These are phyloP conservation scores for Myathropa florea DNA, from an alignment of 2,888 invertebrate species.

Conservation along the genomic window DNA sequence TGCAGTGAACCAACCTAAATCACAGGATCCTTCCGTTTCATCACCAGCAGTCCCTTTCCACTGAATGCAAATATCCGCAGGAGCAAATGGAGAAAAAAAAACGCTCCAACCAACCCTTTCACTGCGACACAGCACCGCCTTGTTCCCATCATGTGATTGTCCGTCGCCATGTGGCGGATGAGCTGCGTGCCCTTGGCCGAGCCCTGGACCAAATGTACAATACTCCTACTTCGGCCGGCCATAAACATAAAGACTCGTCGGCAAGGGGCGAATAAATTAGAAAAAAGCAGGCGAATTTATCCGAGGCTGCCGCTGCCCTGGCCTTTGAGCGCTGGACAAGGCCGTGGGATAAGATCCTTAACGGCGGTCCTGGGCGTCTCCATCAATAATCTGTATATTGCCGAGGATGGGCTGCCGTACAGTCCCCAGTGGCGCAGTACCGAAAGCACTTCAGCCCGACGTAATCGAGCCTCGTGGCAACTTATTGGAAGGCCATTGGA, in stretches of 20 bases:
- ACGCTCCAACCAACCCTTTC: neutral
- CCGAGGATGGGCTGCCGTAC: neutral
- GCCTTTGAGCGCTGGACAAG: neutral
- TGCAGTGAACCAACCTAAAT: slow-evolving; percentile 19
- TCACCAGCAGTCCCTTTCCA: neutral
- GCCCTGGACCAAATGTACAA: slow-evolving; percentile 7
- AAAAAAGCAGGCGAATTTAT: neutral
- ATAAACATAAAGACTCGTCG: slow-evolving; percentile 28
- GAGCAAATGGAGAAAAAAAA: neutral
- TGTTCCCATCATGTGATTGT: neutral
- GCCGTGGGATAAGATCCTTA: slow-evolving; percentile 26
- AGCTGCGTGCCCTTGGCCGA: slow-evolving; percentile 14
- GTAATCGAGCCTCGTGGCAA: neutral
- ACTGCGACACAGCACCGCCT: neutral
- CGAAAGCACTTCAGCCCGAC: neutral
- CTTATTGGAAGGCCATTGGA: slow-evolving; percentile 11
- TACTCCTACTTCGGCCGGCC: neutral
- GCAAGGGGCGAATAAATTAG: slow-evolving; percentile 23
- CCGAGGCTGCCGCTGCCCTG: neutral
- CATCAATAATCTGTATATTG: slow-evolving; percentile 29
- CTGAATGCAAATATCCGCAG: slow-evolving; percentile 35
- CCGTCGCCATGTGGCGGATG: slow-evolving; percentile 10
- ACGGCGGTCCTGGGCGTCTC: slow-evolving; percentile 2
- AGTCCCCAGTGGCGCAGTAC: neutral
- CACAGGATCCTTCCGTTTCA: slow-evolving; percentile 6